These are phyloP conservation scores for Acheta domesticus DNA, from an alignment of 2,888 invertebrate genomes.

Conservation along the genomic window DNA sequence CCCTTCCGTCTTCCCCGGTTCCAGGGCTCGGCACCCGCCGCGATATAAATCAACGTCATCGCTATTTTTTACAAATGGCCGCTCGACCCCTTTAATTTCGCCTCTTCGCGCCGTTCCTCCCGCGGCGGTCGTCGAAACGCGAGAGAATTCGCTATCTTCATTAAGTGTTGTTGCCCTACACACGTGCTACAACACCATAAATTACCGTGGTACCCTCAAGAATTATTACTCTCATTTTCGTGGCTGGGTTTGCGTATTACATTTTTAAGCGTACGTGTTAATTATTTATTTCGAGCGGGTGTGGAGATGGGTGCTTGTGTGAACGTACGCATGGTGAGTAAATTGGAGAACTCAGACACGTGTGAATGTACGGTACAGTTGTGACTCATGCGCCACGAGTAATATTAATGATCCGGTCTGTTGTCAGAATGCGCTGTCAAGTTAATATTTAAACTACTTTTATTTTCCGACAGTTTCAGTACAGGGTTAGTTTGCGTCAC, in stretches of 20 bases:
- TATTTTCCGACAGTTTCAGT: too few relatives aligned
- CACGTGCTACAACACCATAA: neutral
- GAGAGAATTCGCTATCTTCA: constrained; percentile 2
- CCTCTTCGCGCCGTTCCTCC: neutral
- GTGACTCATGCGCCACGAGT: too few relatives aligned
- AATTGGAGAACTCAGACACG: neutral
- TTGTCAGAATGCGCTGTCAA: too few relatives aligned
- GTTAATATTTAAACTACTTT: too few relatives aligned
- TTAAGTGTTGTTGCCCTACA: constrained; percentile 18
- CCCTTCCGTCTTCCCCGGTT: neutral
- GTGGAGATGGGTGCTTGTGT: neutral
- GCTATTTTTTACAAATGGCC: neutral
- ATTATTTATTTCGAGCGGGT: neutral
- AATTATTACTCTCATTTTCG: constrained; percentile 18
- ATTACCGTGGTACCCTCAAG: neutral
- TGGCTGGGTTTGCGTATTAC: neutral
- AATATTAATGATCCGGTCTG: too few relatives aligned
- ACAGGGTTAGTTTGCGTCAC: too few relatives aligned
- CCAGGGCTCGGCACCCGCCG: neutral
- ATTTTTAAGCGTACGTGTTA: neutral
- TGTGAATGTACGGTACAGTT: neutral
- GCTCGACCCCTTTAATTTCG: neutral
- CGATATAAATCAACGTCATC: constrained; percentile 2
- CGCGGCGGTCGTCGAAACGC: neutral
- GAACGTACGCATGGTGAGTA: neutral